Percentiles rank a stretch among this genome's conserved stretches.
phyloP scores from a whole-genome alignment of 2,797 vertebrate genomes.

The Pyrrhura leucotis region DNA sequence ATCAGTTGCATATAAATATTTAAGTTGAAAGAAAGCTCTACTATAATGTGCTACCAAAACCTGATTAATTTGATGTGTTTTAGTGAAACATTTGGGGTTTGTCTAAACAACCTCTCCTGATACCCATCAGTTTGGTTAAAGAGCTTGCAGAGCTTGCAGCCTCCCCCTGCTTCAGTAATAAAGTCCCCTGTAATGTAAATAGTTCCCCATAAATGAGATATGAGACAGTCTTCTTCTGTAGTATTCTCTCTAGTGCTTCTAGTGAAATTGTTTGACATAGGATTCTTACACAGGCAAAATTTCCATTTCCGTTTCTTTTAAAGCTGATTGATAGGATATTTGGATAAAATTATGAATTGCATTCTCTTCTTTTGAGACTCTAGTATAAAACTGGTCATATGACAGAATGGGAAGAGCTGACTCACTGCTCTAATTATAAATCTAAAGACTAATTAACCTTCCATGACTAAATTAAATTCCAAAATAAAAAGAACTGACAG shows the following conservation, averaged over 20 bases:
- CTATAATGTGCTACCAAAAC: not conserved
- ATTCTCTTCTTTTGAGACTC: not conserved
- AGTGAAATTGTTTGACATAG: not conserved
- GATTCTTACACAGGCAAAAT: not conserved
- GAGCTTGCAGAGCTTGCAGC: not conserved
- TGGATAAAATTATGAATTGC: conserved; percentile 27
- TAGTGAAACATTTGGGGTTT: not conserved
- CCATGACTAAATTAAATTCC: conserved; percentile 38
- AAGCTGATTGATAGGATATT: conserved; percentile 4
- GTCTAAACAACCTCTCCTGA: not conserved
- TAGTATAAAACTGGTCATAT: not conserved
- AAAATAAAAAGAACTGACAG: conserved; percentile 20
- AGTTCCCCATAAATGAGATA: not conserved
- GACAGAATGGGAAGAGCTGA: not conserved
- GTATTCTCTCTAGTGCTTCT: not conserved
- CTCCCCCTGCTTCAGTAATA: not conserved
- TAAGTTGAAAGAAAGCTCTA: not conserved
- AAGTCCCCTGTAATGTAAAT: not conserved
- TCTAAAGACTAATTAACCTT: conserved; percentile 49
- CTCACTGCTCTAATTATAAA: conserved; percentile 44
- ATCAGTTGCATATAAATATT: not conserved
- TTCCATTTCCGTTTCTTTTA: not conserved
- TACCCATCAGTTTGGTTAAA: not conserved
- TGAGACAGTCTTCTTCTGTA: not conserved
- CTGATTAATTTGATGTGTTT: not conserved